phyloP scores from a whole-genome alignment of 2,113 vertebrate genomes.

The Calyptommatus sinebrachiatus region DNA sequence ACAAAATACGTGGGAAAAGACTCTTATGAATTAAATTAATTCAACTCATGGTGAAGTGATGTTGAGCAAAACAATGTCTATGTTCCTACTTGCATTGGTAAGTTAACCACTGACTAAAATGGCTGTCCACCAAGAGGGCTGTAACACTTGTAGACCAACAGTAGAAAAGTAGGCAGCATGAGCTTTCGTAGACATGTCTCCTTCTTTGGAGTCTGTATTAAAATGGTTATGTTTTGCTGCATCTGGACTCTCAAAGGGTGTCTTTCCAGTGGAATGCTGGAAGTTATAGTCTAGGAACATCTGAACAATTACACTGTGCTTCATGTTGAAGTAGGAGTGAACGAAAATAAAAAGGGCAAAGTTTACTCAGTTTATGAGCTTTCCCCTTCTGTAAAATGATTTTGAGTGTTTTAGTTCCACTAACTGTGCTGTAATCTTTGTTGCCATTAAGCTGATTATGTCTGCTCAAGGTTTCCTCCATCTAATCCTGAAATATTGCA shows the following conservation, averaged over 20 bases:
- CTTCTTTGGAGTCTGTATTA: not conserved
- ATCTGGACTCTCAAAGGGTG: too few relatives aligned
- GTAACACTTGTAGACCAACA: too few relatives aligned
- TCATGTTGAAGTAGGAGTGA: not conserved
- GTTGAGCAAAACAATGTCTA: not conserved
- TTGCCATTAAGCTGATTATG: constrained; percentile 68
- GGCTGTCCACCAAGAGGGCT: too few relatives aligned
- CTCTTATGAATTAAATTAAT: not conserved
- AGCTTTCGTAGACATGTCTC: too few relatives aligned
- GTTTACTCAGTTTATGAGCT: constrained; percentile 25
- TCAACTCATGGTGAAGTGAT: not conserved
- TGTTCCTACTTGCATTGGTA: not conserved
- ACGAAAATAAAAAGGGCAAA: constrained; percentile 32
- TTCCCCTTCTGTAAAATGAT: constrained; percentile 21
- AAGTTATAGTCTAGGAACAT: too few relatives aligned
- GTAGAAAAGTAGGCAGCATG: too few relatives aligned
- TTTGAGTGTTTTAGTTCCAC: constrained; percentile 48
- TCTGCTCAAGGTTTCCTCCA: constrained; percentile 47
- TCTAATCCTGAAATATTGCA: constrained; percentile 54
- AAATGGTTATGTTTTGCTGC: not conserved
- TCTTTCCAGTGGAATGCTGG: too few relatives aligned
- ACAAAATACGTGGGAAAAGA: not conserved
- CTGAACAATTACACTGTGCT: constrained; percentile 10
- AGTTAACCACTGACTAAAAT: not conserved
- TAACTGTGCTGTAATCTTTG: constrained; percentile 60